Evolutionary conservation across 1,140 invertebrate genomes (phyloP), one percentile per base, ranked within the genome.

Genomic region (Euglossa dilemma): DNA sequence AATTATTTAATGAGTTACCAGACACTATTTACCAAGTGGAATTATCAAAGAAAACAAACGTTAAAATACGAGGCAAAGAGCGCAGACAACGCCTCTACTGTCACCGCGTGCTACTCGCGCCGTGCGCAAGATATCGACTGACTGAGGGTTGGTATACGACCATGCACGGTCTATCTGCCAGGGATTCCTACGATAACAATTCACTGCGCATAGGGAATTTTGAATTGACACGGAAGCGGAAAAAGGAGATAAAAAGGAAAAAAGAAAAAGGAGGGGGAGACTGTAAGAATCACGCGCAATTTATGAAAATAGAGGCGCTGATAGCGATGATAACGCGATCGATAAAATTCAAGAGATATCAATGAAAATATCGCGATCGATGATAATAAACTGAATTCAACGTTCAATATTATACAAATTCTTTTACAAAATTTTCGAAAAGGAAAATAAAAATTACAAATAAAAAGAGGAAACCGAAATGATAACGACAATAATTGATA

Each of bases 91-190:
- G 79, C 79, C 85, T 81, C 71, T 67, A 77, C 72, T 45, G n/a
- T 47, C 16, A 56, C 36, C 63, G 59, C 79, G 72, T 50, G 3
- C 50, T 45, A 59, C 80, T 69, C 80, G 63, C 80, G 52, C 14
- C 63, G 80, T 57, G 73, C 82, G 86, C 85, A 76, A 82, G 88
- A 90, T 93, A 93, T 93, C 89, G 92, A 93, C 92, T 93, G 89
- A 90, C 90, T 85, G 87, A 71, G 92, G 91, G 89, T 92, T 90
- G 90, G 82, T 87, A 81, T 85, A 77, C 84, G 90, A 73, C 78
- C 83, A 79, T 72, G 23, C 16, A 28, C 54, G 45, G 25, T 25
- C 63, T 76, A 66, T 64, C 76, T 71, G 59, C 50, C 76, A 75
- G 86, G 83, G 83, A 74, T 82, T 84, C 64, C 43, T 70, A n/a